Evolutionary conservation across 2,888 invertebrate genomes (phyloP).

Genomic region (Cyclophora albipunctata): DNA sequence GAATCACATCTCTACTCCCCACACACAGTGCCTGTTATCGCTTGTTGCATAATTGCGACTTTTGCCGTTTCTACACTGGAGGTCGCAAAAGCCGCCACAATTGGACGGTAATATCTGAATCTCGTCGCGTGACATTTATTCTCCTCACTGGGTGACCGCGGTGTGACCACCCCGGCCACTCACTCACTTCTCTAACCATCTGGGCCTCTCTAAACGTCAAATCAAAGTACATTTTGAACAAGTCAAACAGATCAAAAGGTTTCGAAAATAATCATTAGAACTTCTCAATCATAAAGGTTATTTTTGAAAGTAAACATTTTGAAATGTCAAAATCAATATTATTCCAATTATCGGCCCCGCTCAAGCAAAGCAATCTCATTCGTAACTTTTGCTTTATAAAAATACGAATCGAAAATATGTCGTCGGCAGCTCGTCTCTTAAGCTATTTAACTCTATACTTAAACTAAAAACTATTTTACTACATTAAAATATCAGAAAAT

Average conservation of each 20-base stretch:
- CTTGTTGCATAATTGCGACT: conserved; percentile 47
- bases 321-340: conserved; percentile 26
- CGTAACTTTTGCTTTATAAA: conserved; percentile 74
- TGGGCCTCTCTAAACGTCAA: conserved; percentile 53
- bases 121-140: conserved; percentile 52
- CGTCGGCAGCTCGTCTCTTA: conserved; percentile 68
- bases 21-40: conserved; percentile 29
- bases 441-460: conserved; percentile 70
- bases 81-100: conserved; percentile 69
- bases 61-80: conserved; percentile 54
- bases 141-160: conserved; percentile 12
- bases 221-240: conserved; percentile 11
- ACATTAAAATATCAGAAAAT: conserved; percentile 75
- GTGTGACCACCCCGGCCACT: conserved; percentile 2
- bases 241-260: background rate
- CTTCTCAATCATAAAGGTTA: conserved; percentile 14
- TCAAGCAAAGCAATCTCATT: conserved; percentile 73
- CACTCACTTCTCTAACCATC: conserved; percentile 32
- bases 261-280: no score
- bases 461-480: conserved; percentile 58
- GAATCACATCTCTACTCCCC: conserved; percentile 32
- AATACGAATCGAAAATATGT: conserved; percentile 75
- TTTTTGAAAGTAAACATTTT: conserved; percentile 16
- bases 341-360: conserved; percentile 59
- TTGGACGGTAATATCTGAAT: conserved; percentile 70